Evolutionary conservation across 2,888 invertebrate genomes (phyloP), one percentile per base, ranked within the genome.

Genomic region (Mimas tiliae): DNA sequence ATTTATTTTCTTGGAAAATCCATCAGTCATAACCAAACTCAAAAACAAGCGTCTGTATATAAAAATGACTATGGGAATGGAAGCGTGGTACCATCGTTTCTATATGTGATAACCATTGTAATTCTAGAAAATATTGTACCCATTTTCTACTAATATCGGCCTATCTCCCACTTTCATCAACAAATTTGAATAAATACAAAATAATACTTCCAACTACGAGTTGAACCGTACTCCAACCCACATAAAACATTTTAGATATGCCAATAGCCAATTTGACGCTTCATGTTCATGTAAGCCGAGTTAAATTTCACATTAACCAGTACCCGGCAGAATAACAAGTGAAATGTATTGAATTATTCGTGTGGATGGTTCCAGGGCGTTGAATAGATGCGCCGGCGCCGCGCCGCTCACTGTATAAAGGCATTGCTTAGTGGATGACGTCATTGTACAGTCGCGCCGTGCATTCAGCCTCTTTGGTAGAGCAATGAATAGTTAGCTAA

Each of bases 341-440:
- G 45, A 50, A 62, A 62, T 65, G 62, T 62, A 62, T 65, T 65
- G 62, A 62, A 65, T 65, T 62, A 62, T 33, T 45, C 42, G 62
- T 34, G 62, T 58, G 62, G 51, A 27, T 62, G 33, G 62, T 51
- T 27, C 62, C 42, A 27, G 65, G 62, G 65, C 64, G 64, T 69
- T 69, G 71, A 72, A 77, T 74, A 74, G 78, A 76, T 81, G 84
- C 83, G 81, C 85, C 81, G 83, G 86, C 86, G 86, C 85, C 79
- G 86, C 86, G 86, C 85, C 79, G 79, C 66, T 64, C 67, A 63
- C 55, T 53, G 65, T 72, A 64, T 69, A 63, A 53, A 70, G 69
- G 69, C 70, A 69, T 70, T 72, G 69, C 65, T 71, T 38, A 67
- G 38, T 66, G 66, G 70, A 33, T 77, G 77, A 77, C 77, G 79